Evolutionary conservation across 2,888 invertebrate species (phyloP).

Genomic region (Torymus texanus): DNA sequence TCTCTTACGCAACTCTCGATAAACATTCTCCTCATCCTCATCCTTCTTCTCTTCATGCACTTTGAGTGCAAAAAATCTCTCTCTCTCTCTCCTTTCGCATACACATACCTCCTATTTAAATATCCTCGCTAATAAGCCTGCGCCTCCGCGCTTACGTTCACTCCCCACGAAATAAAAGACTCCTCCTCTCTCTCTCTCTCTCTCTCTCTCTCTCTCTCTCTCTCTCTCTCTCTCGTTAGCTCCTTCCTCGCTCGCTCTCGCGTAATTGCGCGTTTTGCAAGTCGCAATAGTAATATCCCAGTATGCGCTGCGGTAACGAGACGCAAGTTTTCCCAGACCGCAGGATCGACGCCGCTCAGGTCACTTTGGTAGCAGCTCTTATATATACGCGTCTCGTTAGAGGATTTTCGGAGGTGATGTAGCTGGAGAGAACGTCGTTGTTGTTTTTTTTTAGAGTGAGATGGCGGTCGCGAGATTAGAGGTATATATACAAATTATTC

Average conservation of each 20-base stretch:
- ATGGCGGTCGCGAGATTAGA: too few relatives aligned
- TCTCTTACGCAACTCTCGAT: too few relatives aligned
- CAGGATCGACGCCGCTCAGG: slow-evolving; percentile 14
- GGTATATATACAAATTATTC: too few relatives aligned
- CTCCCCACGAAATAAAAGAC: not conserved
- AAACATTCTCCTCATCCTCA: too few relatives aligned
- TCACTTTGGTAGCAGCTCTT: slow-evolving; percentile 3
- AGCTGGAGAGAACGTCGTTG: not conserved
- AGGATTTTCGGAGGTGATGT: slow-evolving; percentile 26
- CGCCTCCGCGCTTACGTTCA: not conserved
- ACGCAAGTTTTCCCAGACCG: slow-evolving; percentile 49
- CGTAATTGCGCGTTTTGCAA: slow-evolving; percentile 50
- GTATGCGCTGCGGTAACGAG: slow-evolving; percentile 16
- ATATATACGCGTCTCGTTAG: slow-evolving; percentile 33
- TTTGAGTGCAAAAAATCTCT: slow-evolving; percentile 6
- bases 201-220: slow-evolving; percentile 11
- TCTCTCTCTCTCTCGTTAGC: slow-evolving; percentile 36
- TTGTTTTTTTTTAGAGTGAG: too few relatives aligned
- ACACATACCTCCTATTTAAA: slow-evolving; percentile 18
- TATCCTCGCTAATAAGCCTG: slow-evolving; percentile 25
- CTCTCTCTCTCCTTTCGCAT: not conserved
- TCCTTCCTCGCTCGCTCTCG: slow-evolving; percentile 12
- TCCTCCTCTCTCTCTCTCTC: not conserved
- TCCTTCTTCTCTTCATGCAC: not conserved
- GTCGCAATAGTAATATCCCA: slow-evolving; percentile 37